Base-by-base conservation (phyloP, 2,797 vertebrate genomes). In the Sebastes jordani region DNA sequence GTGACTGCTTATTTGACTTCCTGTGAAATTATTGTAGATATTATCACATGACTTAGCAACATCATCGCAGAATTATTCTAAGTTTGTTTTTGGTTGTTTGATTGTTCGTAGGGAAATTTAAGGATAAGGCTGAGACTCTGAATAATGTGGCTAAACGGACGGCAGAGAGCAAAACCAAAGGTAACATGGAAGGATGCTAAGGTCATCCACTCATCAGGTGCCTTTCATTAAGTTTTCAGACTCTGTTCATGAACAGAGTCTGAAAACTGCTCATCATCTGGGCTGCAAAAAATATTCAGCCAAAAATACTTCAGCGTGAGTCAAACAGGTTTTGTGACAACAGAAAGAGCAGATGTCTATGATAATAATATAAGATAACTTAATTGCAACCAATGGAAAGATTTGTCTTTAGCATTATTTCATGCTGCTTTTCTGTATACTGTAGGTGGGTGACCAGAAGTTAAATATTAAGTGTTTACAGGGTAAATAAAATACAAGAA, bases 31-130 rank as follows among this genome's bases (percentile, higher is more conserved):
- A 52, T 66, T 68, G 32, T 46, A 2, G 16, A 25, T 65, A 18
- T 49, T 46, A 63, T 68, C 22, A 76, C 27, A 58, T 66, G 32
- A 67, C 71, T 42, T 3, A 84, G 59, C 4, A n/a, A 63, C 56
- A 46, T 54, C 25, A 62, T 63, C n/a, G 22, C 56, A 74, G 25
- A 54, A 29, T 74, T 66, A 32, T 73, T 68, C 36, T 27, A 49
- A 79, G 79, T 55, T 80, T 78, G 14, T 66, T 36, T 63, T 36
- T 63, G 61, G 30, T 63, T 65, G 73, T 86, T 83, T 91, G 69
- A 92, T 95, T 90, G 80, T 93, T 94, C 91, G 67, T 94, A 97
- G 97, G 93, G n/a, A 97, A 96, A 94, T 96, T 97, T 93, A 97
- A 95, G 91, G 96, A 98, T 76, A 97, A 95, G 86, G 96, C 95